These are phyloP conservation scores for Scolanthus callimorphus DNA, from an alignment of 92 coral and sea anemone species.

Conservation along the genomic window DNA sequence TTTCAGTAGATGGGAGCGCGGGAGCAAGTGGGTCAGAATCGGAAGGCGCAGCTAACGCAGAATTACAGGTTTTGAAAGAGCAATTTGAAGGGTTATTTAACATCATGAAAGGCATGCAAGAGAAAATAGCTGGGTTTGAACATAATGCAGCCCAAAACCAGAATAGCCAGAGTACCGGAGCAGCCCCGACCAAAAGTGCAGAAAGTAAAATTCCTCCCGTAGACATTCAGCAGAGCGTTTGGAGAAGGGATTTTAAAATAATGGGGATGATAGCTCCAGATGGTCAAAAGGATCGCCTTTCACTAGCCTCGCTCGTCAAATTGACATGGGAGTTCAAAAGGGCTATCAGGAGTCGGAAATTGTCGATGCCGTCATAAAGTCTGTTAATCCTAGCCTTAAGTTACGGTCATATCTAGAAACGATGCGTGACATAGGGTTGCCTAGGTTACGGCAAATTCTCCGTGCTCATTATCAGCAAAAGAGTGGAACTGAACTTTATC, in stretches of 20 bases:
- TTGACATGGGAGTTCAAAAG: not conserved
- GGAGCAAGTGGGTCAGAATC: not conserved
- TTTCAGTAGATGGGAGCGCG: not conserved
- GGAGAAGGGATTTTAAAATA: not conserved
- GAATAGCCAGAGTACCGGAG: not conserved
- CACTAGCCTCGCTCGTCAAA: not conserved
- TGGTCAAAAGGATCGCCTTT: not conserved
- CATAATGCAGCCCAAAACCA: not conserved
- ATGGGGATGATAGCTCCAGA: not conserved
- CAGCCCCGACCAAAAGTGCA: not conserved
- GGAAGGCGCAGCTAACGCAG: too few species aligned
- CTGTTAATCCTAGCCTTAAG: not conserved
- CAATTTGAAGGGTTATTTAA: not conserved
- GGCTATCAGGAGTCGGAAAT: not conserved
- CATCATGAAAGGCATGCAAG: not conserved
- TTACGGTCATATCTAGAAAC: not conserved
- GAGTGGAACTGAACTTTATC: slow-evolving; percentile 16
- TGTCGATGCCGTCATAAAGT: not conserved
- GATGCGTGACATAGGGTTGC: not conserved
- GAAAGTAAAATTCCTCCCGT: not conserved
- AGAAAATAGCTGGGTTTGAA: not conserved
- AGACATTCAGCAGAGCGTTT: not conserved
- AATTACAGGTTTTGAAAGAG: not conserved
- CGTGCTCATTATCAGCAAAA: slow-evolving; percentile 1
- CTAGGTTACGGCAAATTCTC: not conserved